Conservation (phyloP, 2,888 invertebrate genomes). For the Mesorhabditis sp. region DNA sequence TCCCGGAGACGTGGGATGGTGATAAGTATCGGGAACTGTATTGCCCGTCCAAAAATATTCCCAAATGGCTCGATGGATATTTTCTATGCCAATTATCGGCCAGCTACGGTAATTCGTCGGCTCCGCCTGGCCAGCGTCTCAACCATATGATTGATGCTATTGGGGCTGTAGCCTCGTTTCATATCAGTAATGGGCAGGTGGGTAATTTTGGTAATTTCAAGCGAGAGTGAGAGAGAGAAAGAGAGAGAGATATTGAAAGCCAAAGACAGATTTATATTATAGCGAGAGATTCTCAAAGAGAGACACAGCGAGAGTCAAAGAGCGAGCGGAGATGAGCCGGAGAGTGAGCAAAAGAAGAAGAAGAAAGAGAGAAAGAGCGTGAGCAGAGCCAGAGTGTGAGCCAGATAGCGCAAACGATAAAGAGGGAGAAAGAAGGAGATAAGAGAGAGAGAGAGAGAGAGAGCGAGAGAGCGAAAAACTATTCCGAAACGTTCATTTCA, state of each 20-base stretch:
- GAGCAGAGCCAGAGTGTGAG: too few relatives aligned
- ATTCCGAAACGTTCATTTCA: too few relatives aligned
- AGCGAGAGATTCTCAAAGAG: not conserved
- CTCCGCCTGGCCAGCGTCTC: slow-evolving; percentile 51
- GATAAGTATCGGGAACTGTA: slow-evolving; percentile 54
- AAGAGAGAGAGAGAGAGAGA: too few relatives aligned
- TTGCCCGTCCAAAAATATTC: slow-evolving; percentile 55
- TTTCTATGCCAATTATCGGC: slow-evolving; percentile 57
- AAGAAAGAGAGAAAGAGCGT: too few relatives aligned
- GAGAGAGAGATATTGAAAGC: too few relatives aligned
- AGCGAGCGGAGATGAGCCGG: not conserved
- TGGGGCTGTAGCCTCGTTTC: slow-evolving; percentile 55
- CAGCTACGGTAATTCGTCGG: slow-evolving; percentile 50
- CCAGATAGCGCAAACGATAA: too few relatives aligned
- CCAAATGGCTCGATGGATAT: slow-evolving; percentile 56
- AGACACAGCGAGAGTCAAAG: not conserved
- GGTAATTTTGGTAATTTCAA: not conserved
- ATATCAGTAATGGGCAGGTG: slow-evolving; percentile 52
- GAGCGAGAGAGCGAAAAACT: too few relatives aligned
- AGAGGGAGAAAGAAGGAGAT: too few relatives aligned
- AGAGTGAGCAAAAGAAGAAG: too few relatives aligned
- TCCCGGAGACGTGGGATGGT: slow-evolving; percentile 57
- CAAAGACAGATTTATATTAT: not conserved
- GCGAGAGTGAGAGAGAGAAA: too few relatives aligned
- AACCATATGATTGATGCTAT: slow-evolving; percentile 58